Evolutionary conservation across 2,888 invertebrate species (phyloP).

Genomic region (Allolobophora icterica): DNA sequence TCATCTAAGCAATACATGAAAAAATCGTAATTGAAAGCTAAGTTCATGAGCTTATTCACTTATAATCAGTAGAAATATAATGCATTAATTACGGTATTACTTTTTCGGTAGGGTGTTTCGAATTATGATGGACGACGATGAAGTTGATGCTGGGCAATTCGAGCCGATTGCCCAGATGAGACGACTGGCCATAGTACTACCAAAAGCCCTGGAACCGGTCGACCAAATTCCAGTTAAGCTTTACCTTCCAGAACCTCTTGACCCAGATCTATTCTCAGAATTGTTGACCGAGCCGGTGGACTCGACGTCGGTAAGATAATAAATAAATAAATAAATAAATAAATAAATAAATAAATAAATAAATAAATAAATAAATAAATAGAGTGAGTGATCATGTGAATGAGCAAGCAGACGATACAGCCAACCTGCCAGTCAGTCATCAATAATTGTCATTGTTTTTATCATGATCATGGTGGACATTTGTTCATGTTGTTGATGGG

Average conservation of each 20-base stretch:
- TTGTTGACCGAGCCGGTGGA: not conserved
- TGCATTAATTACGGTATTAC: not conserved
- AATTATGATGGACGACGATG: not conserved
- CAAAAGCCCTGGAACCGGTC: not conserved
- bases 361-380: too few species aligned
- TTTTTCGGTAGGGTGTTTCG: not conserved
- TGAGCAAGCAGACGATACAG: not conserved
- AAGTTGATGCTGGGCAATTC: not conserved
- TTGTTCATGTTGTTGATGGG: not conserved
- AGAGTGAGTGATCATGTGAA: not conserved
- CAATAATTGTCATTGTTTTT: not conserved
- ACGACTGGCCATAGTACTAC: not conserved
- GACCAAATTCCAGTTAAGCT: not conserved
- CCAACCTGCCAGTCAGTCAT: not conserved
- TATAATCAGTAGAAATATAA: not conserved
- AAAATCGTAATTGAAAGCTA: not conserved
- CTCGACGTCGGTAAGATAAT: not conserved
- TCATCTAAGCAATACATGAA: not conserved
- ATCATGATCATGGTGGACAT: not conserved
- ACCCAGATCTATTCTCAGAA: not conserved
- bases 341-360: not conserved
- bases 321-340: not conserved
- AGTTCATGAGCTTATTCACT: too few species aligned
- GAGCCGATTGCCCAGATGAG: constrained; percentile 3
- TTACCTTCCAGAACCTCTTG: not conserved